Percentiles rank a stretch among this genome's conserved stretches.
These are phyloP conservation scores for Emydocephalus ijimae DNA, from an alignment of 2,113 vertebrate genomes.

Conservation along the genomic window DNA sequence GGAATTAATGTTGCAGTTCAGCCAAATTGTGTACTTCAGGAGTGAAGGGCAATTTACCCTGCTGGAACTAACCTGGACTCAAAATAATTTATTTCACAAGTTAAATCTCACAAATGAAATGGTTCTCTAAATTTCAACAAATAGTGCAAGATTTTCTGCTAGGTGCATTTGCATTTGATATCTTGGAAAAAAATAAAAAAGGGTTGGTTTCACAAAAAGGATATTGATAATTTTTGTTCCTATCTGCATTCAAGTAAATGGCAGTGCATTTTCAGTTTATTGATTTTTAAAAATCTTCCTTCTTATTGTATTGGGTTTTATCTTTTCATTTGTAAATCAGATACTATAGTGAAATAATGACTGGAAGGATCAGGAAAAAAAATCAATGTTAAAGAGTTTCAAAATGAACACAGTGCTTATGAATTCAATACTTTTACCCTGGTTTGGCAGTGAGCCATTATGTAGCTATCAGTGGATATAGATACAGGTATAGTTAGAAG, in stretches of 20 bases:
- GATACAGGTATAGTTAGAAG: not conserved
- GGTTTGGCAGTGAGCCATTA: slow-evolving; percentile 1
- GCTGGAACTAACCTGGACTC: not conserved
- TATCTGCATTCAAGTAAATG: slow-evolving; percentile 18
- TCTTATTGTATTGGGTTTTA: slow-evolving; percentile 3
- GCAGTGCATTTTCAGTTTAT: slow-evolving; percentile 9
- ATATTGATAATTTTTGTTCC: slow-evolving; percentile 9
- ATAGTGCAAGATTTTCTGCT: not conserved
- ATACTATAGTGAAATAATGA: not conserved
- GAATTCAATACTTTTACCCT: not conserved
- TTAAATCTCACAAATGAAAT: not conserved
- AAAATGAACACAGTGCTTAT: slow-evolving; percentile 12
- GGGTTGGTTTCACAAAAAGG: slow-evolving; percentile 4
- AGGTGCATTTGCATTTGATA: not conserved
- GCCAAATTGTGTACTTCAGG: not conserved
- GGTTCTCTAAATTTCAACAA: not conserved
- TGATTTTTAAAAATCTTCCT: slow-evolving; percentile 1
- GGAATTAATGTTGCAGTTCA: not conserved
- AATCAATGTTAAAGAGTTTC: slow-evolving; percentile 25
- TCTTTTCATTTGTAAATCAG: slow-evolving; percentile 40
- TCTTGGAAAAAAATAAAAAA: slow-evolving; percentile 16
- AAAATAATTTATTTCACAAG: not conserved
- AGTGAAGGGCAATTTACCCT: not conserved
- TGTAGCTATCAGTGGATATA: not conserved
- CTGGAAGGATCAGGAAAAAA: slow-evolving; percentile 12